phyloP scores from a whole-genome alignment of 2,113 vertebrate genomes.

The Jaculus jaculus region DNA sequence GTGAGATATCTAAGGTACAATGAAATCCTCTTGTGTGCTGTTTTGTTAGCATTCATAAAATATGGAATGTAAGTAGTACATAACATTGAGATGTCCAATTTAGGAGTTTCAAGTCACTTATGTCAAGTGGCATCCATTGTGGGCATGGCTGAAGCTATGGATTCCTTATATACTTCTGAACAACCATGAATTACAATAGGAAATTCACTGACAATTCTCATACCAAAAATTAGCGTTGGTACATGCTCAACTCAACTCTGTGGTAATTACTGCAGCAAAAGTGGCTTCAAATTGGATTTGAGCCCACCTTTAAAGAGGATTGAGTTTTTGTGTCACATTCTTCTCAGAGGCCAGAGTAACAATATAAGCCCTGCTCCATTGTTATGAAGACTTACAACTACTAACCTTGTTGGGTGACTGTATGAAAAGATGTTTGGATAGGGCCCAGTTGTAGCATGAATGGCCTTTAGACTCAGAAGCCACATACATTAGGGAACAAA shows the following conservation, averaged over 20 bases:
- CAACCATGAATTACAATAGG: neutral
- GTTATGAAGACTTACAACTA: neutral
- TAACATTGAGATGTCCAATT: neutral
- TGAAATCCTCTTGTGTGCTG: neutral
- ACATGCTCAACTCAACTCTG: neutral
- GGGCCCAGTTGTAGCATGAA: neutral
- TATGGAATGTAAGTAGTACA: neutral
- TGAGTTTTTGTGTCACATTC: neutral
- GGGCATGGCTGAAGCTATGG: neutral
- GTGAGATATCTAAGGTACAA: neutral
- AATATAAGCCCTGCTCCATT: neutral
- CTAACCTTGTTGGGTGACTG: no score
- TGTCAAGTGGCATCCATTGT: neutral
- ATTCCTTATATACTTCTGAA: neutral
- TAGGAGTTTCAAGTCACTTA: neutral
- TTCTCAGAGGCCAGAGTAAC: neutral
- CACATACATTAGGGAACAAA: neutral
- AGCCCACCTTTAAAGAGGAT: neutral
- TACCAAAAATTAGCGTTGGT: fast-evolving
- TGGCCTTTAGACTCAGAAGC: neutral
- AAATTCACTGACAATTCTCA: neutral
- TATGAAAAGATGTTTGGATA: neutral
- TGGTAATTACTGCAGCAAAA: neutral
- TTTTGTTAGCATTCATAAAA: neutral
- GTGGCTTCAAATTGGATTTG: neutral